Percentiles rank a stretch among this genome's conserved stretches.
Conservation (phyloP, 2,113 vertebrate genomes). For the Pelecanus crispus region DNA sequence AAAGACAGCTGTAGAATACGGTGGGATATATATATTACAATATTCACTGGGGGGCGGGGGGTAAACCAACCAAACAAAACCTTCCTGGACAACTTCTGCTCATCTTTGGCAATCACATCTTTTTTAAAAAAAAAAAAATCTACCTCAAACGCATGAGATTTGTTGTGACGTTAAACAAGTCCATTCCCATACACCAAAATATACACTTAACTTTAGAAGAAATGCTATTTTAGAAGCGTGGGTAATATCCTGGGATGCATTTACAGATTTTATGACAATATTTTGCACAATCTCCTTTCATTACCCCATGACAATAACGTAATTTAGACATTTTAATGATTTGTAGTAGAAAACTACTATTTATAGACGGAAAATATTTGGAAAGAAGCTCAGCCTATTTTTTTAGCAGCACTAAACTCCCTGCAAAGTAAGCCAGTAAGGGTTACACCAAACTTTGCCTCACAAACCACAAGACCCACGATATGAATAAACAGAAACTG, state of each 20-base stretch:
- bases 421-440: neutral
- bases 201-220: neutral
- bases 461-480: slow-evolving; percentile 6
- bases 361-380: neutral
- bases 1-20: neutral
- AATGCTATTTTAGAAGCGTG: neutral
- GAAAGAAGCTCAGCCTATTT: neutral
- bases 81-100: neutral
- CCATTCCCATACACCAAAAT: neutral
- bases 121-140: neutral
- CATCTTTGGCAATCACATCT: neutral
- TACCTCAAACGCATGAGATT: neutral
- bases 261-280: neutral
- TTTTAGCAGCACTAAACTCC: neutral
- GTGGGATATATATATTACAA: neutral
- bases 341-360: neutral
- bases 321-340: neutral
- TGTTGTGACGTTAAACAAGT: neutral
- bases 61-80: too few species aligned
- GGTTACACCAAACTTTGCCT: slow-evolving; percentile 29
- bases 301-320: neutral
- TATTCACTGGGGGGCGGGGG: neutral
- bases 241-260: neutral
- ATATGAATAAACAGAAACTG: slow-evolving; percentile 35
- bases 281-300: neutral